Percentiles rank a stretch among this genome's conserved stretches.
These are phyloP conservation scores for Tenthredo distinguenda DNA, from an alignment of 2,888 invertebrate species.

Conservation along the genomic window DNA sequence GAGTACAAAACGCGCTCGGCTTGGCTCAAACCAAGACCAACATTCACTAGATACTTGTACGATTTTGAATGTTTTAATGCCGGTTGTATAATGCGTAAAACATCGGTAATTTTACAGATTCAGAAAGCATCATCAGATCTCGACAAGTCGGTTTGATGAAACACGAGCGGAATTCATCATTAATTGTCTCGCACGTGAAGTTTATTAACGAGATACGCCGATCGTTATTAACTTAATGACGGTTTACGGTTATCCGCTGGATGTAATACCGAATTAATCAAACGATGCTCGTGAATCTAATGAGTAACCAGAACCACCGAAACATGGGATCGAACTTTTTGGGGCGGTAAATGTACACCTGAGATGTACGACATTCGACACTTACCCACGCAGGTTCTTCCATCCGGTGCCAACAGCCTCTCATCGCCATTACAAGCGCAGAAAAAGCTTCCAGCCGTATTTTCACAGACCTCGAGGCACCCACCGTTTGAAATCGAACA, in stretches of 20 bases:
- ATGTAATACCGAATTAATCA: neutral
- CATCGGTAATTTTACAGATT: neutral
- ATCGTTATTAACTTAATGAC: neutral
- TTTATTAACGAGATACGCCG: neutral
- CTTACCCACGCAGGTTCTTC: constrained; percentile 73
- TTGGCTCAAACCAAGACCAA: neutral
- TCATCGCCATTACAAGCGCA: constrained; percentile 80
- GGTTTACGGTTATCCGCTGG: neutral
- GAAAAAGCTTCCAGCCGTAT: constrained; percentile 79
- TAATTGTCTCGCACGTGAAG: neutral
- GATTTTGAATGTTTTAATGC: too few relatives aligned
- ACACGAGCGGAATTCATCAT: neutral
- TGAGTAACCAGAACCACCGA: neutral
- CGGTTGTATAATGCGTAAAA: neutral
- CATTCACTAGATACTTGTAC: neutral
- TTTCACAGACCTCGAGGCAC: constrained; percentile 82
- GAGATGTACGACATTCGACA: constrained; percentile 38
- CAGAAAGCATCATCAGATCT: neutral
- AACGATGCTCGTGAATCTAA: neutral
- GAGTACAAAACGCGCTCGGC: neutral
- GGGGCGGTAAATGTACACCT: constrained; percentile 13
- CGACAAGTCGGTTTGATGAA: neutral
- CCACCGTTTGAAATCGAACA: constrained; percentile 79
- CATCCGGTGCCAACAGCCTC: constrained; percentile 71
- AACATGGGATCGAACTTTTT: neutral